Percentiles rank a stretch among this genome's conserved stretches.
Evolutionary conservation across 2,797 vertebrate species (phyloP).

Genomic region (Xiphorhynchus erythropygius): DNA sequence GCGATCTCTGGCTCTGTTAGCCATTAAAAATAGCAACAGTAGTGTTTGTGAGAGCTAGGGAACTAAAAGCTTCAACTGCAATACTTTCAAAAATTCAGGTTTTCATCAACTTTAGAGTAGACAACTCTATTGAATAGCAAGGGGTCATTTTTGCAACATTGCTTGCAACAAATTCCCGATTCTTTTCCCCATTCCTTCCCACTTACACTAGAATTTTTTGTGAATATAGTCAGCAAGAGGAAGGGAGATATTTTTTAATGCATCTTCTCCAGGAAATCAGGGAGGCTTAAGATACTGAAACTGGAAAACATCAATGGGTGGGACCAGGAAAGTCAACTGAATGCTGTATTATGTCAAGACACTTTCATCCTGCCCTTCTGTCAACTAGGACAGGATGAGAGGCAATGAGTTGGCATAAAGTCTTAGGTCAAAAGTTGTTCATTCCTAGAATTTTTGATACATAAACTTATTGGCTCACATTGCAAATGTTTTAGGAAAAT

Average conservation of each 20-base stretch:
- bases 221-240: not conserved
- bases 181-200: not conserved
- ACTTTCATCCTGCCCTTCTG: slow-evolving; percentile 41
- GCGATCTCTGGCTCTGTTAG: not conserved
- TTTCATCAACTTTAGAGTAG: not conserved
- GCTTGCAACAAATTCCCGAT: not conserved
- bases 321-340: slow-evolving; percentile 33
- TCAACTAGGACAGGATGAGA: slow-evolving; percentile 28
- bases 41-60: not conserved
- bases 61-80: not conserved
- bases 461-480: not conserved
- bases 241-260: not conserved
- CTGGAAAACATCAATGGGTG: slow-evolving; percentile 26
- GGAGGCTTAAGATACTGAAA: slow-evolving; percentile 26
- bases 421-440: slow-evolving; percentile 21
- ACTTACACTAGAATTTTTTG: not conserved
- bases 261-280: slow-evolving; percentile 30
- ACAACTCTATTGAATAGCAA: not conserved
- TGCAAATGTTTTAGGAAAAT: not conserved
- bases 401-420: slow-evolving; percentile 7
- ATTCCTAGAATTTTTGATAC: slow-evolving; percentile 30
- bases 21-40: not conserved
- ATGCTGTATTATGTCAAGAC: slow-evolving; percentile 5
- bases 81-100: not conserved
- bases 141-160: not conserved